Percentiles rank a stretch among this genome's conserved stretches.
phyloP scores from a whole-genome alignment of 2,113 vertebrate genomes.

The Machaerirhynchus nigripectus region DNA sequence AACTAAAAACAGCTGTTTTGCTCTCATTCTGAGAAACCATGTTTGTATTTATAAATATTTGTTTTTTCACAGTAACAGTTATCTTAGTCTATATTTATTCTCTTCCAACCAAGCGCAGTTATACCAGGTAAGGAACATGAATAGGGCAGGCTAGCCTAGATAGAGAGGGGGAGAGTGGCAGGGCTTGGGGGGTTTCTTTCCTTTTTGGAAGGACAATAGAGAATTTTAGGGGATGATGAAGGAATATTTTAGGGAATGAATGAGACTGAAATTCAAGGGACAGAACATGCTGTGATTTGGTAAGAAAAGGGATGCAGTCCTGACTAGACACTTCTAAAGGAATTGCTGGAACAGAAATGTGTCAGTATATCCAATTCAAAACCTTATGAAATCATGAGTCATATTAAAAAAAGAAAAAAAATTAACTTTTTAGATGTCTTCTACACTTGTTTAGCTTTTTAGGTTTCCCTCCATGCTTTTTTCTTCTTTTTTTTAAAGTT shows the following conservation, averaged over 20 bases:
- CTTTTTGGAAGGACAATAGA: not conserved
- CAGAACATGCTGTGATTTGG: not conserved
- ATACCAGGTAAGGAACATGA: not conserved
- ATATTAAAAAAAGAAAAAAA: not conserved
- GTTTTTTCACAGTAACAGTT: not conserved
- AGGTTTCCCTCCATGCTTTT: rapidly evolving
- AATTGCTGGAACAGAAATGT: not conserved
- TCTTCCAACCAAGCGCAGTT: not conserved
- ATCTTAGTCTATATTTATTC: not conserved
- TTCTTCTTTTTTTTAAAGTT: not conserved
- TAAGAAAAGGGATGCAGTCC: not conserved
- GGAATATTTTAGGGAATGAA: not conserved
- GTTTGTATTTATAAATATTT: not conserved
- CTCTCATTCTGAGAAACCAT: not conserved
- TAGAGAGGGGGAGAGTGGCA: not conserved
- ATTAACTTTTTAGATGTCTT: not conserved
- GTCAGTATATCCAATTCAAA: not conserved
- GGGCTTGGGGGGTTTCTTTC: not conserved
- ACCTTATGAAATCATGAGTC: not conserved
- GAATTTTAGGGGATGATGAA: not conserved
- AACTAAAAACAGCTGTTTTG: not conserved
- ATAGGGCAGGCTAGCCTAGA: not conserved
- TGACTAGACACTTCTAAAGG: not conserved
- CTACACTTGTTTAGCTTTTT: not conserved
- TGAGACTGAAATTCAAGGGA: not conserved